Conservation (phyloP, 2,113 vertebrate species). For the Rhagologus leucostigma region DNA sequence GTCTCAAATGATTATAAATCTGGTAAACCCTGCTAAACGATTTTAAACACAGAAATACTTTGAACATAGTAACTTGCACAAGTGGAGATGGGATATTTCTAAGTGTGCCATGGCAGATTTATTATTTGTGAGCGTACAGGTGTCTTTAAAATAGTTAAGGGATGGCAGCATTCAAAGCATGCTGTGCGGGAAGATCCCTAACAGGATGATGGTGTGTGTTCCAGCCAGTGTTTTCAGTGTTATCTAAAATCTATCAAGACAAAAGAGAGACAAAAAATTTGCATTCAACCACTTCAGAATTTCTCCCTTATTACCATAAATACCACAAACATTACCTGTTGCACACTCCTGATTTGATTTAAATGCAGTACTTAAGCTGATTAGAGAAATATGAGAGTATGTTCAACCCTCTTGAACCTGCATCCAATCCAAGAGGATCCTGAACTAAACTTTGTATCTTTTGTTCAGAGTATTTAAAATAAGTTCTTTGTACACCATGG, state of each 20-base stretch:
- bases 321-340: slow-evolving; percentile 60
- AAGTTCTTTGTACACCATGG: not conserved
- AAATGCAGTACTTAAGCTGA: slow-evolving; percentile 64
- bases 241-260: slow-evolving; percentile 27
- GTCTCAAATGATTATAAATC: slow-evolving; percentile 16
- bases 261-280: slow-evolving; percentile 49
- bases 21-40: not conserved
- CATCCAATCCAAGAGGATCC: not conserved
- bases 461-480: not conserved
- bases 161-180: not conserved
- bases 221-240: not conserved
- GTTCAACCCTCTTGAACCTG: slow-evolving; percentile 41
- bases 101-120: not conserved
- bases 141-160: not conserved
- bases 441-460: slow-evolving; percentile 31
- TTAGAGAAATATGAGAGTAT: slow-evolving; percentile 37
- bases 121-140: not conserved
- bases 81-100: not conserved
- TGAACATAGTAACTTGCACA: not conserved
- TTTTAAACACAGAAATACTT: slow-evolving; percentile 18
- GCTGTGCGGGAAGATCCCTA: not conserved
- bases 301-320: slow-evolving; percentile 64
- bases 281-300: slow-evolving; percentile 49
- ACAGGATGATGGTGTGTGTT: not conserved
- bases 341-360: slow-evolving; percentile 61